Evolutionary conservation across 1,140 invertebrate species (phyloP).

Genomic region (Brachystomella parvula): DNA sequence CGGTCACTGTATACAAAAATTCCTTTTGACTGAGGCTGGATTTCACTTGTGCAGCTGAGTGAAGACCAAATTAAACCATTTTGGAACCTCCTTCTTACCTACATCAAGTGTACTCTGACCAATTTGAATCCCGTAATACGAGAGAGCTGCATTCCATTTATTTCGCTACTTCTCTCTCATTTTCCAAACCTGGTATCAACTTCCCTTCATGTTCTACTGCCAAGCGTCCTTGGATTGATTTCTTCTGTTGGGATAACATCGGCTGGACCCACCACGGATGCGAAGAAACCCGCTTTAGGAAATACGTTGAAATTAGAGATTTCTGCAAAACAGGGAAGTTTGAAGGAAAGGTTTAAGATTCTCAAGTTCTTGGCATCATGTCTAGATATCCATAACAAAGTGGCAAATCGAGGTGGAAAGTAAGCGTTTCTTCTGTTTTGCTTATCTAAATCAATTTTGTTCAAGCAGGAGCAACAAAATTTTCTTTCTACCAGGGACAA

Average conservation of each 20-base stretch:
- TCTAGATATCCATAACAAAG: conserved; percentile 15
- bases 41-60: conserved; percentile 25
- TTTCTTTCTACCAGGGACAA: too few species aligned
- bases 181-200: conserved; percentile 25
- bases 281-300: conserved; percentile 10
- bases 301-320: conserved; percentile 32
- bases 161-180: conserved; percentile 23
- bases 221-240: conserved; percentile 25
- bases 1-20: too few species aligned
- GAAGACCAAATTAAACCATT: conserved; percentile 34
- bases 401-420: neutral
- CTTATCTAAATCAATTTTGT: too few species aligned
- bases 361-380: conserved; percentile 23
- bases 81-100: conserved; percentile 32
- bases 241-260: conserved; percentile 12
- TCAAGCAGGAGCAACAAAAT: too few species aligned
- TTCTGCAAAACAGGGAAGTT: conserved; percentile 20
- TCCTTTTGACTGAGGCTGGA: too few species aligned
- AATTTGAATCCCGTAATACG: conserved; percentile 24
- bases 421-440: too few species aligned
- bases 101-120: conserved; percentile 33
- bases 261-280: neutral
- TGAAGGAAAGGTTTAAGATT: conserved; percentile 22
- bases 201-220: conserved; percentile 27
- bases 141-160: conserved; percentile 23